Percentiles rank a stretch among this genome's conserved stretches.
These are phyloP conservation scores for Drosophila subpulchrella DNA, from an alignment of 1,140 invertebrate genomes.

Conservation along the genomic window DNA sequence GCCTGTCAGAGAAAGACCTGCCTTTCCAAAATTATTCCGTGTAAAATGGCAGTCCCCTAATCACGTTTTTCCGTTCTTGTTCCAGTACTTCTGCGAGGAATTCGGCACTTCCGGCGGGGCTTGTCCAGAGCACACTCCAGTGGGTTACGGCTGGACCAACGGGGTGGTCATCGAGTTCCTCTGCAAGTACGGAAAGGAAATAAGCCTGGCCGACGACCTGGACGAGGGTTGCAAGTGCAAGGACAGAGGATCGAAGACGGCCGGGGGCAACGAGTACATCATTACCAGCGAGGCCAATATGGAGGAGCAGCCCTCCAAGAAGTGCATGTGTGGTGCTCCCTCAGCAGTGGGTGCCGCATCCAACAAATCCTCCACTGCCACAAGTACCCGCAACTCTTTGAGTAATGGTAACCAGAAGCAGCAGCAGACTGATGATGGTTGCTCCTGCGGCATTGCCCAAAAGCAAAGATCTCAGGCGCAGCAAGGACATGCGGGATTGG, in stretches of 20 bases:
- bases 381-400: background rate
- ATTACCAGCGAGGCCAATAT: conserved; percentile 39
- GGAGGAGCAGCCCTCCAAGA: conserved; percentile 2
- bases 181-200: conserved; percentile 86
- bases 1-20: background rate
- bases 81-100: conserved; percentile 90
- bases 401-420: background rate
- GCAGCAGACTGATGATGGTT: background rate
- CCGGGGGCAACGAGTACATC: conserved; percentile 4
- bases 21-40: background rate
- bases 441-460: conserved; percentile 1
- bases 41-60: background rate
- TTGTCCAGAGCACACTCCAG: conserved; percentile 93
- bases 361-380: background rate
- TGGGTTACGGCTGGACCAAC: conserved; percentile 97
- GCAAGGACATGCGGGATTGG: background rate
- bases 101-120: conserved; percentile 91
- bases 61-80: conserved; percentile 14
- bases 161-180: conserved; percentile 93
- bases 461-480: background rate
- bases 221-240: conserved; percentile 11
- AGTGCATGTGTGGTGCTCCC: background rate
- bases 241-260: background rate
- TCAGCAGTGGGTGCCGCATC: background rate
- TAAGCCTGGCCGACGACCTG: conserved; percentile 48